Percentiles rank a stretch among this genome's conserved stretches.
These are phyloP conservation scores for Drosophila flavopinicola DNA, from an alignment of 2,888 invertebrate genomes.

Conservation along the genomic window DNA sequence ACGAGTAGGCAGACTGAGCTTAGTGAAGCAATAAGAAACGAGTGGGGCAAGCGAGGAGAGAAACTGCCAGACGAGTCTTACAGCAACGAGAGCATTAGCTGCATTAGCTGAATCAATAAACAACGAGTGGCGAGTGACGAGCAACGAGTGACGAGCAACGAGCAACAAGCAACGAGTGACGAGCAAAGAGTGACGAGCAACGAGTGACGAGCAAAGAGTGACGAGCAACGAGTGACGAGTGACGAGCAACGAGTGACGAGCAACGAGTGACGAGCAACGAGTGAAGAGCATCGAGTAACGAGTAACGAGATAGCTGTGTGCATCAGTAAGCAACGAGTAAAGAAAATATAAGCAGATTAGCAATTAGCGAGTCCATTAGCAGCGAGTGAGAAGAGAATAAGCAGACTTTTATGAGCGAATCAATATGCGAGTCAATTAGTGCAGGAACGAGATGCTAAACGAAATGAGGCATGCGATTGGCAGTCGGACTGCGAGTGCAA, in stretches of 20 bases:
- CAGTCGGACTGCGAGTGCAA: constrained; percentile 2
- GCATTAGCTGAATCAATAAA: background rate
- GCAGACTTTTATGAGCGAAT: background rate
- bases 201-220: background rate
- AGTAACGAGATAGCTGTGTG: too few relatives aligned
- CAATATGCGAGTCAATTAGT: constrained; percentile 5
- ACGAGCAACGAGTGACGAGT: background rate
- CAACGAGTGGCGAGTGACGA: background rate
- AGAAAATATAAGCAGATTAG: background rate
- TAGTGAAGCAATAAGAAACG: background rate
- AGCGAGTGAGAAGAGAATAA: background rate
- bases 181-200: background rate
- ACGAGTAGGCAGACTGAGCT: background rate
- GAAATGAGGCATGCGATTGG: constrained; percentile 1
- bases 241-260: background rate
- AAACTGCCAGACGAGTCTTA: background rate
- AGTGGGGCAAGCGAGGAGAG: background rate
- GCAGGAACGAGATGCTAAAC: too few relatives aligned
- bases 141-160: background rate
- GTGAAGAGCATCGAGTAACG: background rate
- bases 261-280: too few relatives aligned
- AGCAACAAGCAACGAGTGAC: background rate
- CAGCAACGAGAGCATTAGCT: too few relatives aligned
- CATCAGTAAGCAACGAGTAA: too few relatives aligned
- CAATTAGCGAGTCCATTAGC: background rate